phyloP scores from a whole-genome alignment of 2,888 invertebrate genomes.

The Nemurella pictetii region DNA sequence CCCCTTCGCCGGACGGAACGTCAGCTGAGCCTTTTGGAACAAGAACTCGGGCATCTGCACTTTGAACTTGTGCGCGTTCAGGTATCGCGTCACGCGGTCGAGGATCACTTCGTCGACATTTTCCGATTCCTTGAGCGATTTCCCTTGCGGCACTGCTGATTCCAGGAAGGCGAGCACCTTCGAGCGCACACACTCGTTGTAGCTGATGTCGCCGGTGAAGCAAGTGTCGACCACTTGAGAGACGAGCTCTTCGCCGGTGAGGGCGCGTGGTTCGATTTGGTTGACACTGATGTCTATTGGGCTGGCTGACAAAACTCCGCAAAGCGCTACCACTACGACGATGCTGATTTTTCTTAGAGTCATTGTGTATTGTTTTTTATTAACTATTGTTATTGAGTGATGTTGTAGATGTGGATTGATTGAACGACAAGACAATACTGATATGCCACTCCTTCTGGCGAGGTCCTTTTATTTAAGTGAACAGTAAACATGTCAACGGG shows the following conservation, averaged over 20 bases:
- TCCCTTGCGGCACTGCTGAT: slow-evolving; percentile 54
- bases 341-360: neutral
- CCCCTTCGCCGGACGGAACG: slow-evolving; percentile 48
- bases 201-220: slow-evolving; percentile 58
- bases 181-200: slow-evolving; percentile 70
- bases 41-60: slow-evolving; percentile 72
- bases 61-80: slow-evolving; percentile 74
- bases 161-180: slow-evolving; percentile 78
- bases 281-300: slow-evolving; percentile 60
- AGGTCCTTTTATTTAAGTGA: slow-evolving; percentile 39
- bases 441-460: slow-evolving; percentile 42
- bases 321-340: slow-evolving; percentile 58
- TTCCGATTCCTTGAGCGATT: slow-evolving; percentile 43
- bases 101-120: slow-evolving; percentile 73
- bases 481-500: slow-evolving; percentile 18
- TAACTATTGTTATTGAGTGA: neutral
- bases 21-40: slow-evolving; percentile 65
- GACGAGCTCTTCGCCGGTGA: slow-evolving; percentile 70
- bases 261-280: slow-evolving; percentile 59
- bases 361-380: slow-evolving; percentile 17
- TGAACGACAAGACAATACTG: slow-evolving; percentile 29
- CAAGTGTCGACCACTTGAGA: slow-evolving; percentile 74
- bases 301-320: slow-evolving; percentile 56
- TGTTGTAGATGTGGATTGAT: neutral
- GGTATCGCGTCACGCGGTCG: slow-evolving; percentile 69